These are phyloP conservation scores for Sarcophaga peregrina DNA, from an alignment of 1,140 invertebrate genomes.

Conservation along the genomic window DNA sequence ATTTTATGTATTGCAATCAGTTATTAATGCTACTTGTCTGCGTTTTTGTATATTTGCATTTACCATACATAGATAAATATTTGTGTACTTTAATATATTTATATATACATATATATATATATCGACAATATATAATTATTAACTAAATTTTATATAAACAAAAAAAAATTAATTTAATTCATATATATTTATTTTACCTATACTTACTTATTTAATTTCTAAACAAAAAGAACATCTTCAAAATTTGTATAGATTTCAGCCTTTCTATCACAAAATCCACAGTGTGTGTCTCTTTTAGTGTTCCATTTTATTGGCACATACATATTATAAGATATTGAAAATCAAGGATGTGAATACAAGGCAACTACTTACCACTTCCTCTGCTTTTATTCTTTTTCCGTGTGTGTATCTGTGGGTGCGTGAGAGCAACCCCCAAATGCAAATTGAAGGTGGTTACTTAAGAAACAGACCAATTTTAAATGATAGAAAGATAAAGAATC, in stretches of 20 bases:
- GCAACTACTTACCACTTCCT: conserved; percentile 10
- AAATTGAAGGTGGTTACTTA: conserved; percentile 30
- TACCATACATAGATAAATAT: conserved; percentile 32
- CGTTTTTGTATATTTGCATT: conserved; percentile 41
- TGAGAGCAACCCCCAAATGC: conserved; percentile 23
- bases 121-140: conserved; percentile 38
- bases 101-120: conserved; percentile 35
- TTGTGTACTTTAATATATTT: conserved; percentile 41
- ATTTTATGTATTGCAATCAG: conserved; percentile 31
- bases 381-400: background rate
- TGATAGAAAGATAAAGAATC: conserved; percentile 24
- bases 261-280: conserved; percentile 20
- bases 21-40: background rate
- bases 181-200: conserved; percentile 16
- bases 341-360: conserved; percentile 2
- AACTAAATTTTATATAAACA: conserved; percentile 36
- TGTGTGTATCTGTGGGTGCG: background rate
- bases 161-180: background rate
- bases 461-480: background rate
- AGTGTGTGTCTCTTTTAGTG: conserved; percentile 2
- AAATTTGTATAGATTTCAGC: conserved; percentile 21
- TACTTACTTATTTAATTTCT: conserved; percentile 7
- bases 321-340: background rate
- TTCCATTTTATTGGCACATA: conserved; percentile 7
- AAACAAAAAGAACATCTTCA: background rate